Percentiles rank a stretch among this genome's conserved stretches.
These are phyloP conservation scores for Aegotheles bennettii DNA, from an alignment of 2,113 vertebrate species.

Conservation along the genomic window DNA sequence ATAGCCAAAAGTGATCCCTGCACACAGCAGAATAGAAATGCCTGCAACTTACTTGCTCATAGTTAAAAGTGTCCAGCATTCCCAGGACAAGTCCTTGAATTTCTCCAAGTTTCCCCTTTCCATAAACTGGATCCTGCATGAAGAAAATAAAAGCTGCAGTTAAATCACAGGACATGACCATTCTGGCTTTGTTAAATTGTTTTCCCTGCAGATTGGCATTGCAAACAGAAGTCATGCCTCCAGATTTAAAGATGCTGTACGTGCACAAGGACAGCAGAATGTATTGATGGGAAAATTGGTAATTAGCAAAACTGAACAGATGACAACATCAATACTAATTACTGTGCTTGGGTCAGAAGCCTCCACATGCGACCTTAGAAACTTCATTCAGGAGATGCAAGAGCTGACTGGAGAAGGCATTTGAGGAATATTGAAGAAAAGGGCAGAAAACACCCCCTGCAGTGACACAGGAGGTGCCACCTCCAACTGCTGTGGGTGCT, in stretches of 20 bases:
- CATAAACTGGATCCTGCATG: constrained; percentile 92
- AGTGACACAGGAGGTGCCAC: neutral
- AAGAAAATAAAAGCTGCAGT: neutral
- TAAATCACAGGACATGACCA: neutral
- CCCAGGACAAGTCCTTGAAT: constrained; percentile 94
- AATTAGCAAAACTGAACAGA: neutral
- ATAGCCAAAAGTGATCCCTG: neutral
- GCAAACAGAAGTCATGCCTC: neutral
- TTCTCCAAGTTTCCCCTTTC: constrained; percentile 93
- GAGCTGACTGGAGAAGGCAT: neutral
- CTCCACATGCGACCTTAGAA: neutral
- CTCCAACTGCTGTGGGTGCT: accelerated
- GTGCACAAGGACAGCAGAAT: neutral
- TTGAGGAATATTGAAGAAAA: neutral
- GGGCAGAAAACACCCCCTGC: neutral
- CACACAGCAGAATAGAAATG: neutral
- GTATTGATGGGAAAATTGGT: neutral
- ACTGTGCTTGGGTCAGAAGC: neutral
- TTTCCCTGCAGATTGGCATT: neutral
- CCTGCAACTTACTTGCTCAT: constrained; percentile 83
- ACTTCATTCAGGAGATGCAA: neutral
- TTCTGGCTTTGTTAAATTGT: neutral
- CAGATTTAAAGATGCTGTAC: neutral
- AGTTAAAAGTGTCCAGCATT: constrained; percentile 97
- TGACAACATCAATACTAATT: neutral